Conservation (phyloP, 1,140 invertebrate genomes). For the Harlomillsia oculata region DNA sequence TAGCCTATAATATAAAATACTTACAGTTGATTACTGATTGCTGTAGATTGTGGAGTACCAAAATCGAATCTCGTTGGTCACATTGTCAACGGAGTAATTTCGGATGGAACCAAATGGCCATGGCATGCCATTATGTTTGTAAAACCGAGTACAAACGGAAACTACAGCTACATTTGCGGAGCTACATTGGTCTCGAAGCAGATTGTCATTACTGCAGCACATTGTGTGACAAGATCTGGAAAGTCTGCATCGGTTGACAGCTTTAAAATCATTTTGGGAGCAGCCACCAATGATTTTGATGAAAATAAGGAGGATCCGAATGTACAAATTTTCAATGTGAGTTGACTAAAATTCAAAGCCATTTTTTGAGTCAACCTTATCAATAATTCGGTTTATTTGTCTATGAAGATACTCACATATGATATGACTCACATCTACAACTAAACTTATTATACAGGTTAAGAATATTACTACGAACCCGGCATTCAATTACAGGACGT, state of each 20-base stretch:
- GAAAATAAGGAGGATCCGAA: conserved; percentile 10
- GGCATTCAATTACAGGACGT: conserved; percentile 11
- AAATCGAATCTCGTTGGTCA: conserved; percentile 17
- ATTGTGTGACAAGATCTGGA: conserved; percentile 14
- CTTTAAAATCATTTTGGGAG: conserved; percentile 16
- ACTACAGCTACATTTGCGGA: conserved; percentile 20
- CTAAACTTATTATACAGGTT: conserved; percentile 2
- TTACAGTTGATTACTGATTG: not conserved
- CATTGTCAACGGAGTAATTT: conserved; percentile 12
- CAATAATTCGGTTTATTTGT: not conserved
- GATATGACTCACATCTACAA: too few species aligned
- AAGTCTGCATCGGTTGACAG: not conserved
- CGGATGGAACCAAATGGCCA: conserved; percentile 18
- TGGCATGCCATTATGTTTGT: conserved; percentile 16
- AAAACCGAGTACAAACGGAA: not conserved
- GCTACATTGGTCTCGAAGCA: conserved; percentile 15
- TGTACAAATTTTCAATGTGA: conserved; percentile 17
- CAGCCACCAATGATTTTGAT: conserved; percentile 12
- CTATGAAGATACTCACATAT: not conserved
- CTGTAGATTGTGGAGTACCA: conserved; percentile 15
- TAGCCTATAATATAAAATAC: not conserved
- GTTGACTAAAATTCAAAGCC: not conserved
- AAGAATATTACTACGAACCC: conserved; percentile 4
- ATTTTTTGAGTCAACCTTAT: not conserved
- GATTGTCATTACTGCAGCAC: conserved; percentile 17